Evolutionary conservation across 2,888 invertebrate genomes (phyloP).

Genomic region (Papilio protenor): DNA sequence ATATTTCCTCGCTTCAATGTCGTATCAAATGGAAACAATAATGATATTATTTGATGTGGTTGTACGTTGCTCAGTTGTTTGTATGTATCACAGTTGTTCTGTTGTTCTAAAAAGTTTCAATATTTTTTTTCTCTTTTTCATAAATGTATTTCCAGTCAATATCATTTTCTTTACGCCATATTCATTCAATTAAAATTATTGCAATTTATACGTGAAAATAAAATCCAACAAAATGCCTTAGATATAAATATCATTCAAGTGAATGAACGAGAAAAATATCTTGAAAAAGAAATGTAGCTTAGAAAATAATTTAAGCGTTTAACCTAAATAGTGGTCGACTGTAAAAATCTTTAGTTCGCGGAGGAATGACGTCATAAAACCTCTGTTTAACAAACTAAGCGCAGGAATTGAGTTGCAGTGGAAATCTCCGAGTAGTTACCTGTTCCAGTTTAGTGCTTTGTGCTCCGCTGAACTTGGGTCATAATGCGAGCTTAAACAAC

Average conservation of each 20-base stretch:
- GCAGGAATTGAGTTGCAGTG: conserved; percentile 44
- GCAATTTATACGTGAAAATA: neutral
- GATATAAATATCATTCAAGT: conserved; percentile 8
- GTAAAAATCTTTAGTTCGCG: conserved; percentile 17
- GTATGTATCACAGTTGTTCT: neutral
- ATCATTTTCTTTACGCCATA: neutral
- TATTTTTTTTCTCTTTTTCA: neutral
- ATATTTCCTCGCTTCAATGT: conserved; percentile 18
- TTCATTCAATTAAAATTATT: neutral
- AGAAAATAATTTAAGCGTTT: conserved; percentile 15
- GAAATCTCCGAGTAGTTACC: conserved; percentile 43
- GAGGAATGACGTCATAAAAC: conserved; percentile 28
- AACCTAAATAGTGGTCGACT: conserved; percentile 31
- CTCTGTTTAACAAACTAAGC: conserved; percentile 41
- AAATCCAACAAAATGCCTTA: neutral
- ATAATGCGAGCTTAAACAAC: conserved; percentile 41
- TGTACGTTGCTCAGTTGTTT: conserved; percentile 1
- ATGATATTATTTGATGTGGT: conserved; percentile 16
- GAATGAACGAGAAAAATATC: neutral
- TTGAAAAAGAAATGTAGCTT: conserved; percentile 6
- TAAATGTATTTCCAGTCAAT: neutral
- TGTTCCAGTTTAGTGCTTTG: conserved; percentile 40
- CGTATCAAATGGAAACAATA: conserved; percentile 28
- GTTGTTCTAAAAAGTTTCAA: neutral
- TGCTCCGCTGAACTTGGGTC: conserved; percentile 42